These are phyloP conservation scores for Diloba caeruleocephala DNA, from an alignment of 2,888 invertebrate species.

Conservation along the genomic window DNA sequence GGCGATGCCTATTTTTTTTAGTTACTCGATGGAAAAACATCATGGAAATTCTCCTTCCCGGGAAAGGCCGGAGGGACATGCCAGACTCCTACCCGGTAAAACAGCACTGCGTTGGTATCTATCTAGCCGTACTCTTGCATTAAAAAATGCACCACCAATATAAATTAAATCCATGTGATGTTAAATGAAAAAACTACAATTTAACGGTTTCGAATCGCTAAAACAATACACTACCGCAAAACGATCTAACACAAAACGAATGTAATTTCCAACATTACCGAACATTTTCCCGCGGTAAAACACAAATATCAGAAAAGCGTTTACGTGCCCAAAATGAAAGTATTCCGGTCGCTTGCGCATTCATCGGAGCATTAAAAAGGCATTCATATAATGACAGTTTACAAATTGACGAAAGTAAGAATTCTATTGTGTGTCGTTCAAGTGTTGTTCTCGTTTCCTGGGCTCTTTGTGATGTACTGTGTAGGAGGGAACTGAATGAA, in stretches of 20 bases:
- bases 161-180: too few relatives aligned
- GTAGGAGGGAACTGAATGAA: conserved; percentile 49
- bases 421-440: conserved; percentile 66
- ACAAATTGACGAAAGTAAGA: conserved; percentile 79
- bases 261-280: conserved; percentile 11
- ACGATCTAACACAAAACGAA: background rate
- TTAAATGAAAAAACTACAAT: too few relatives aligned
- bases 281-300: conserved; percentile 14
- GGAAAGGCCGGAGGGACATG: too few relatives aligned
- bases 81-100: too few relatives aligned
- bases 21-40: too few relatives aligned
- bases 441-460: conserved; percentile 47
- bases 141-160: too few relatives aligned
- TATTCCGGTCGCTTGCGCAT: conserved; percentile 64
- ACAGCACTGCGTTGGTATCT: too few relatives aligned
- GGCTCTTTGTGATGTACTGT: conserved; percentile 36
- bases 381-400: conserved; percentile 75
- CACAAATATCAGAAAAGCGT: conserved; percentile 36
- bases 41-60: too few relatives aligned
- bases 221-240: background rate
- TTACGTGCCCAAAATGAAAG: conserved; percentile 66
- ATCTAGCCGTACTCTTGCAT: too few relatives aligned
- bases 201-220: conserved; percentile 2
- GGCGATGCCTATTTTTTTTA: too few relatives aligned
- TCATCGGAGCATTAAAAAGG: conserved; percentile 80